phyloP scores from a whole-genome alignment of 2,797 vertebrate genomes.

The Acipenser ruthenus region DNA sequence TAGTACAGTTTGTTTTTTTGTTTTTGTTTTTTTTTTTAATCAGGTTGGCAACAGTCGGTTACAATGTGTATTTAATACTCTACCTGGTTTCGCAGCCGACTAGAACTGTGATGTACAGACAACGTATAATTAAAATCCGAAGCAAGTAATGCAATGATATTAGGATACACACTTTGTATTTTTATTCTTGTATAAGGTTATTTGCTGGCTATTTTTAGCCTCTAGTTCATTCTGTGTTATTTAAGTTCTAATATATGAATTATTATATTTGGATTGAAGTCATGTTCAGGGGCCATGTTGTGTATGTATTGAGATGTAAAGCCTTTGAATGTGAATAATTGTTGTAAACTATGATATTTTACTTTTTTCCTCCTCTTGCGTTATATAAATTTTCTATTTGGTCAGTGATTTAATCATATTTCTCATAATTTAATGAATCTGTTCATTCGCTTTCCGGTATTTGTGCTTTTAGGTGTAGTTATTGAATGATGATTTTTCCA shows the following conservation, averaged over 20 bases:
- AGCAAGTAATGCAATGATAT: slow-evolving; percentile 90
- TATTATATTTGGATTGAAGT: slow-evolving; percentile 93
- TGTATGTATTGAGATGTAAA: slow-evolving; percentile 98
- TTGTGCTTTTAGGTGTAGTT: slow-evolving; percentile 86
- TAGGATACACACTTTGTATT: slow-evolving; percentile 95
- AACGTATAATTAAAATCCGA: slow-evolving; percentile 83
- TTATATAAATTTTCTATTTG: slow-evolving; percentile 99
- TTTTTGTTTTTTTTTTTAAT: slow-evolving; percentile 39
- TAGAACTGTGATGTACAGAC: slow-evolving; percentile 96
- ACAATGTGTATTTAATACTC: slow-evolving; percentile 64
- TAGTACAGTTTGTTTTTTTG: slow-evolving; percentile 41
- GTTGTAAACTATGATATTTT: slow-evolving; percentile 99
- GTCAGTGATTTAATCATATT: slow-evolving; percentile 96
- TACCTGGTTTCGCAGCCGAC: slow-evolving; percentile 82
- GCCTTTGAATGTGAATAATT: slow-evolving; percentile 99
- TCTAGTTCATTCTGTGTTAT: slow-evolving; percentile 98
- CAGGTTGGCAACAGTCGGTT: slow-evolving; percentile 68
- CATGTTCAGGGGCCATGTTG: slow-evolving; percentile 97
- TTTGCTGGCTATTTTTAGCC: slow-evolving; percentile 93
- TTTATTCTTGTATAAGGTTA: slow-evolving; percentile 99
- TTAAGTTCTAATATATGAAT: slow-evolving; percentile 99
- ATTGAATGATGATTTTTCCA: slow-evolving; percentile 84
- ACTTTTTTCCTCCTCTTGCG: slow-evolving; percentile 96
- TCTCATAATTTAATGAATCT: slow-evolving; percentile 97
- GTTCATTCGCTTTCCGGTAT: slow-evolving; percentile 75